Percentiles rank a stretch among this genome's conserved stretches.
These are phyloP conservation scores for Pseudotriccus pelzelni DNA, from an alignment of 2,797 vertebrate species.

Conservation along the genomic window DNA sequence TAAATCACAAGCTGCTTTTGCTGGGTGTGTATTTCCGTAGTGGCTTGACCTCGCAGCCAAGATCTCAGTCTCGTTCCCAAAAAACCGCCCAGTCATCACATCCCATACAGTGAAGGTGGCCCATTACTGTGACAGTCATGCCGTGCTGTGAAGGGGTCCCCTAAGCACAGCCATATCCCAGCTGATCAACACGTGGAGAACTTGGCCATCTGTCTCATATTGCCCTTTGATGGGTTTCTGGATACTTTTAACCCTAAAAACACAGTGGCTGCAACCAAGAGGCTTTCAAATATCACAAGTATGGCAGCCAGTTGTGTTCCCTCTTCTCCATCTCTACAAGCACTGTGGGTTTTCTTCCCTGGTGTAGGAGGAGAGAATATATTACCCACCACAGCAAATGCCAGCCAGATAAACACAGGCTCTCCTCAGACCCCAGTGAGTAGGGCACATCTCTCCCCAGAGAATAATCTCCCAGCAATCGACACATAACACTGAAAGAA, in stretches of 20 bases:
- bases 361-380: neutral
- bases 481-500: conserved; percentile 49
- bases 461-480: conserved; percentile 37
- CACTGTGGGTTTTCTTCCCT: neutral
- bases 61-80: neutral
- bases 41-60: neutral
- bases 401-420: conserved; percentile 6
- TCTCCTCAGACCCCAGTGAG: neutral
- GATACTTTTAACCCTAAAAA: neutral
- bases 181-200: neutral
- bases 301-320: neutral
- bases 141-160: neutral
- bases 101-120: neutral
- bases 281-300: neutral
- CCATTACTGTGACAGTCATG: neutral
- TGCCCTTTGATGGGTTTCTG: neutral
- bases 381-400: neutral
- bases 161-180: neutral
- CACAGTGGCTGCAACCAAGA: neutral
- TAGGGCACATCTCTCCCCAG: conserved; percentile 14
- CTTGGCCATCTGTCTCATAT: neutral
- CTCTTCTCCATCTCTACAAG: neutral
- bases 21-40: neutral
- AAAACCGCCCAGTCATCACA: accelerated
- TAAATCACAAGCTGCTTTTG: neutral